Percentiles rank a stretch among this genome's conserved stretches.
phyloP scores from a whole-genome alignment of 2,888 invertebrate genomes.

The Lasius fuliginosus region DNA sequence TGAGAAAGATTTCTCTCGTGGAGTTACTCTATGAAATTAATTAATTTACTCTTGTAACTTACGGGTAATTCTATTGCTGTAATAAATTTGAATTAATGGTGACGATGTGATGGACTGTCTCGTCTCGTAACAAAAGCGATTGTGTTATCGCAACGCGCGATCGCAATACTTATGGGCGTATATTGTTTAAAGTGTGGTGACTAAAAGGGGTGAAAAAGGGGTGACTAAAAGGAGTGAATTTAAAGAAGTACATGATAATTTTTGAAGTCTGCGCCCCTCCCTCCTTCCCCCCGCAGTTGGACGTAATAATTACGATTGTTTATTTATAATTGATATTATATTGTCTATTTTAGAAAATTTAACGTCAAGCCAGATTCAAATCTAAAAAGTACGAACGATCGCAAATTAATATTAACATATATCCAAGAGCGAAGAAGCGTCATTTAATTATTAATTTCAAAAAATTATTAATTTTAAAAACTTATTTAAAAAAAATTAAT shows the following conservation, averaged over 20 bases:
- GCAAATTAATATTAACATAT: no score
- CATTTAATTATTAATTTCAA: no score
- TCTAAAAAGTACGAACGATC: no score
- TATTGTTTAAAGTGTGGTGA: background rate
- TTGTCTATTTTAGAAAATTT: background rate
- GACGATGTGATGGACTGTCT: constrained; percentile 17
- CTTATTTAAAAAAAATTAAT: no score
- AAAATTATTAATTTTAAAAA: no score
- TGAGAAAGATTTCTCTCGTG: background rate
- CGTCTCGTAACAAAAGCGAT: background rate
- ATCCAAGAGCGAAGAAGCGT: no score
- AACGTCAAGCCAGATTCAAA: no score
- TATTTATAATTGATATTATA: background rate
- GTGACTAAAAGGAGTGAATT: background rate
- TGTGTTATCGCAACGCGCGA: background rate
- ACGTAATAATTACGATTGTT: background rate
- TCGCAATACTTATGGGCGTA: background rate
- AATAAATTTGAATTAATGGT: constrained; percentile 6
- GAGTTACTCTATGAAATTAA: background rate
- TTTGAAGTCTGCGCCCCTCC: background rate
- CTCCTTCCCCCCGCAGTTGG: background rate
- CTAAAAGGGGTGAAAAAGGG: background rate
- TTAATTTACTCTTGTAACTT: background rate
- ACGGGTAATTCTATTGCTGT: background rate
- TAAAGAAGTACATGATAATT: constrained; percentile 26